These are phyloP conservation scores for Protobothrops mucrosquamatus DNA, from an alignment of 2,113 vertebrate genomes.

Conservation along the genomic window DNA sequence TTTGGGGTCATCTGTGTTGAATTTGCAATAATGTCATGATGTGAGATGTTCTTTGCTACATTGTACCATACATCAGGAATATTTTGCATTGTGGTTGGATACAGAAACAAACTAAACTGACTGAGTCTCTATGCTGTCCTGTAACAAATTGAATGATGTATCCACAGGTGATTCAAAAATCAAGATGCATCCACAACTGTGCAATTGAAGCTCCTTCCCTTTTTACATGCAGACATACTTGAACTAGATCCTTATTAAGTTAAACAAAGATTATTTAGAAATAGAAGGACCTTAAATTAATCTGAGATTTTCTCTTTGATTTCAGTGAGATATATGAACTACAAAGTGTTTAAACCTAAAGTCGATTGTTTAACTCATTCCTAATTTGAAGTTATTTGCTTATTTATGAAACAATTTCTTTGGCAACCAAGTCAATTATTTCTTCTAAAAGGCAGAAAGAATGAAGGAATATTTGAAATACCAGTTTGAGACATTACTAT, in stretches of 20 bases:
- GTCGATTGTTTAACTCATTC: background rate
- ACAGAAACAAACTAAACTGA: background rate
- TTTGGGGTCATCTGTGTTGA: background rate
- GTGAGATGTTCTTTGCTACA: background rate
- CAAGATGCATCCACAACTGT: background rate
- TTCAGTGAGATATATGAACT: background rate
- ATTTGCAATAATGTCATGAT: background rate
- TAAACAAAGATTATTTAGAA: background rate
- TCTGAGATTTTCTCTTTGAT: background rate
- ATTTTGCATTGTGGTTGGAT: background rate
- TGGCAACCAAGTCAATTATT: background rate
- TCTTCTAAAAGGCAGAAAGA: background rate
- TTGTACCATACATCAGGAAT: background rate
- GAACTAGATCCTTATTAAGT: background rate
- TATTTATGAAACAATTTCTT: background rate
- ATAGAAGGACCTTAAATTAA: background rate
- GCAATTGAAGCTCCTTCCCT: background rate
- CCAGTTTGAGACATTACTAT: background rate
- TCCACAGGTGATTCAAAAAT: background rate
- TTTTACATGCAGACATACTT: background rate
- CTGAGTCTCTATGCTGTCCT: background rate
- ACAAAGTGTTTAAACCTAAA: background rate
- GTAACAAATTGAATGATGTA: background rate
- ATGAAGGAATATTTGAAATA: background rate
- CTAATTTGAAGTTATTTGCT: background rate